These are phyloP conservation scores for Agelastica alni DNA, from an alignment of 2,888 invertebrate genomes.

Conservation along the genomic window DNA sequence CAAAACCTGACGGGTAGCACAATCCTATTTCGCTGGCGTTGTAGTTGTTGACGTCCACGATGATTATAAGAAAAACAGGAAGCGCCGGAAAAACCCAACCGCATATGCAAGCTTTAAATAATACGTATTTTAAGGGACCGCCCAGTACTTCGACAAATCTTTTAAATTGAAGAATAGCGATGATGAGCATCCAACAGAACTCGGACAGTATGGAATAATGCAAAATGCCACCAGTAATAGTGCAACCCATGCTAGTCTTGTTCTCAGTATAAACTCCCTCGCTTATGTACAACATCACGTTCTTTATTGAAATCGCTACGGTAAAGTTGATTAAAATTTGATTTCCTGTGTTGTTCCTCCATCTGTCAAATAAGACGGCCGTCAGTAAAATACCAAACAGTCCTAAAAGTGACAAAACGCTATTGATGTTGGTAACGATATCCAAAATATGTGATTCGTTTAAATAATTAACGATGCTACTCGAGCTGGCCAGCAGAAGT, in stretches of 20 bases:
- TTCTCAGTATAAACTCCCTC: slow-evolving; percentile 45
- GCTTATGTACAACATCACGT: slow-evolving; percentile 43
- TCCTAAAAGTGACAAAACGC: slow-evolving; percentile 60
- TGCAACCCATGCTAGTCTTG: slow-evolving; percentile 61
- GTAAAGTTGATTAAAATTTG: slow-evolving; percentile 50
- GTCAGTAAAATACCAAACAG: slow-evolving; percentile 59
- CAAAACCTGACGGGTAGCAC: slow-evolving; percentile 62
- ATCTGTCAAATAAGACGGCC: slow-evolving; percentile 62
- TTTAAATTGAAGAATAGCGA: slow-evolving; percentile 69
- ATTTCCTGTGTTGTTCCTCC: slow-evolving; percentile 60
- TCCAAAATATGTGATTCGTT: slow-evolving; percentile 42
- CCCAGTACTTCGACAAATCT: slow-evolving; percentile 68
- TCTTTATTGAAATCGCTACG: slow-evolving; percentile 46
- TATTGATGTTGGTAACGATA: slow-evolving; percentile 60
- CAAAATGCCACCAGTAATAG: slow-evolving; percentile 62
- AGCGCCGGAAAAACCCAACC: slow-evolving; percentile 67
- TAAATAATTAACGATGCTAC: slow-evolving; percentile 43
- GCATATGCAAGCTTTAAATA: slow-evolving; percentile 64
- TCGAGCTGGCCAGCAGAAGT: slow-evolving; percentile 56
- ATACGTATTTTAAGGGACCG: slow-evolving; percentile 56
- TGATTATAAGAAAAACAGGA: slow-evolving; percentile 60
- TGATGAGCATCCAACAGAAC: slow-evolving; percentile 75
- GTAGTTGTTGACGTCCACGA: slow-evolving; percentile 59
- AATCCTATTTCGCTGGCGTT: slow-evolving; percentile 52
- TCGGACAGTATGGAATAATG: slow-evolving; percentile 71